Base-by-base conservation (phyloP, 2,888 invertebrate species). In the Sepioteuthis lessoniana region DNA sequence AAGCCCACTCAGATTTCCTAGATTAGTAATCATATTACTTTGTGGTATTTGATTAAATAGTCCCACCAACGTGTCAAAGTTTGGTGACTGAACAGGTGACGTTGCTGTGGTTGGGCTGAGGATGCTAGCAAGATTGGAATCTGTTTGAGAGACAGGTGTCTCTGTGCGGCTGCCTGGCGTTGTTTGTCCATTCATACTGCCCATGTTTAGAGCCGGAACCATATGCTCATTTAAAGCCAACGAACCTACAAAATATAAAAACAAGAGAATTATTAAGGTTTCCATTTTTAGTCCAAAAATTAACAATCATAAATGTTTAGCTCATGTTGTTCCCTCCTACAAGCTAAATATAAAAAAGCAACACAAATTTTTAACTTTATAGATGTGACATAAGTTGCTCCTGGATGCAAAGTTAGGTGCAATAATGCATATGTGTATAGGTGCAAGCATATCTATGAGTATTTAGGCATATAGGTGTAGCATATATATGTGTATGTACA, bases 151-250 rank as follows among this genome's bases (percentile, higher is more conserved):
- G 46, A 96, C 95, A 13, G 96, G 96, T 5, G 96, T 96, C 38
- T 95, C 94, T 19, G 95, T 95, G 35, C 95, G 94, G 92, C 96
- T 96, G 38, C 95, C 94, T 4, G 95, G 95, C n/a, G 94, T 93
- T 90, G 94, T 94, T 37, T 95, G 95, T 90, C 60, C 46, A 46
- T 46, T 93, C 50, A 94, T 60, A 93, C 94, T 92, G 94, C 95
- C 96, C 94, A 96, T 94, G 94, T 95, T 96, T 94, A 97, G 94
- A 25, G 96, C 96, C 46, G 96, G 95, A 47, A 97, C 95, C 90
- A 96, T 95, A 93, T 96, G 97, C 13, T 96, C 96, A 95, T 97
- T 97, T 94, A 97, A 94, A 31, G 96, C 95, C 25, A 97, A 95
- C 94, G 96, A 96, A 95, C 97, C 97, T 95, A 94, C 5, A 94